phyloP scores from a whole-genome alignment of 2,888 invertebrate species.

The Oscheius sp. region DNA sequence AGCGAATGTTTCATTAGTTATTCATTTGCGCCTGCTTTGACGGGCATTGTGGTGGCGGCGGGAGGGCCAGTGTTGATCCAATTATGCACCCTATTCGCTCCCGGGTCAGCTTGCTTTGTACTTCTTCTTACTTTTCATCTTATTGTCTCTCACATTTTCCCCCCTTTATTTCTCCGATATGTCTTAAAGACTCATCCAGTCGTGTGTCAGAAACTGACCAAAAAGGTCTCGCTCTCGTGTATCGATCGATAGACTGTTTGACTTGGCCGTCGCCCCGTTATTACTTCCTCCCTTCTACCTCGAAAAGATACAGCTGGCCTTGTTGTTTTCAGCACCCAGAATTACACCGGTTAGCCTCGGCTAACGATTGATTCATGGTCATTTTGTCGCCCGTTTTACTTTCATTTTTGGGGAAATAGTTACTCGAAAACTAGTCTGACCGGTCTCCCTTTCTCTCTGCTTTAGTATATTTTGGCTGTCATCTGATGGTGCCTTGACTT shows the following conservation, averaged over 20 bases:
- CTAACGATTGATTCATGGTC: not conserved
- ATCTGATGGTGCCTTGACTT: slow-evolving; percentile 5
- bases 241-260: slow-evolving; percentile 25
- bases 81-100: slow-evolving; percentile 9
- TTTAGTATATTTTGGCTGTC: not conserved
- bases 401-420: not conserved
- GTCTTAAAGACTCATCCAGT: not conserved
- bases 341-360: slow-evolving; percentile 5
- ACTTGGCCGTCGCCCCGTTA: slow-evolving; percentile 22
- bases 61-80: slow-evolving; percentile 21
- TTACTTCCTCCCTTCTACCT: slow-evolving; percentile 20
- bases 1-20: slow-evolving; percentile 28
- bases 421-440: not conserved
- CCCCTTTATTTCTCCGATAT: not conserved
- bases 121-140: not conserved
- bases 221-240: slow-evolving; percentile 13
- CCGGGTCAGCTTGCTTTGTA: no score
- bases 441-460: no score
- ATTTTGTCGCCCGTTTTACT: not conserved
- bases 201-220: not conserved
- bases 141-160: slow-evolving; percentile 1
- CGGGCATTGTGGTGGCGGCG: slow-evolving; percentile 22
- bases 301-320: not conserved
- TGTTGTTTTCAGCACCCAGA: not conserved
- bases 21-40: slow-evolving; percentile 27